Evolutionary conservation across 2,888 invertebrate genomes (phyloP).

Genomic region (Callosobruchus maculatus): DNA sequence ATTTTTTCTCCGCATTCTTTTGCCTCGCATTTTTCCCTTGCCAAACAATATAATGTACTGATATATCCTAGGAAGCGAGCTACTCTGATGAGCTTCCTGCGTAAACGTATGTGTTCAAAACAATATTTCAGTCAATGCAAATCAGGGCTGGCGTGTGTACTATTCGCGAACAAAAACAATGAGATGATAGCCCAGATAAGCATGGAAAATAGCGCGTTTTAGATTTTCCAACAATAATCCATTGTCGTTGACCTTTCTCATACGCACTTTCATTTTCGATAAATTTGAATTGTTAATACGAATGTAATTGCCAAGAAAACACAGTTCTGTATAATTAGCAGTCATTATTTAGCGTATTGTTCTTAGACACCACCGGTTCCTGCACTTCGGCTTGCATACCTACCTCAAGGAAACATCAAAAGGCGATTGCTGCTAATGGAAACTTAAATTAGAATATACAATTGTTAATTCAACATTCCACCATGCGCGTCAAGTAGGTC

Average conservation of each 20-base stretch:
- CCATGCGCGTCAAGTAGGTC: neutral
- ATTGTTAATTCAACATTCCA: neutral
- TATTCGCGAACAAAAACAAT: neutral
- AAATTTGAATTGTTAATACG: neutral
- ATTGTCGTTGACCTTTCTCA: conserved; percentile 1
- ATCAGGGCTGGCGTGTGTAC: neutral
- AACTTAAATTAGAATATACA: neutral
- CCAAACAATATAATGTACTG: too few species aligned
- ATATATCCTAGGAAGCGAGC: too few species aligned
- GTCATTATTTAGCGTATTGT: neutral
- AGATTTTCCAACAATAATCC: neutral
- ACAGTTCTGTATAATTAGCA: neutral
- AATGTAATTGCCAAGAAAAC: neutral
- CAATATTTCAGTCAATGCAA: neutral
- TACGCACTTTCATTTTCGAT: conserved; percentile 1
- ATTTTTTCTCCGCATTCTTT: too few species aligned
- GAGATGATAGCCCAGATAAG: neutral
- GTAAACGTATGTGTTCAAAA: too few species aligned
- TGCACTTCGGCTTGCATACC: neutral
- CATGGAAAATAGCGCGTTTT: neutral
- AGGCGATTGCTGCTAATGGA: neutral
- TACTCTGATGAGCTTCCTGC: too few species aligned
- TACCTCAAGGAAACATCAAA: neutral
- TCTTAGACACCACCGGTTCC: neutral
- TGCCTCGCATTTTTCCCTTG: too few species aligned